A percentile compares a stretch with the other conserved stretches of the same genome.
Evolutionary conservation across 2,888 invertebrate genomes (phyloP).

Genomic region (Anorthoa munda): DNA sequence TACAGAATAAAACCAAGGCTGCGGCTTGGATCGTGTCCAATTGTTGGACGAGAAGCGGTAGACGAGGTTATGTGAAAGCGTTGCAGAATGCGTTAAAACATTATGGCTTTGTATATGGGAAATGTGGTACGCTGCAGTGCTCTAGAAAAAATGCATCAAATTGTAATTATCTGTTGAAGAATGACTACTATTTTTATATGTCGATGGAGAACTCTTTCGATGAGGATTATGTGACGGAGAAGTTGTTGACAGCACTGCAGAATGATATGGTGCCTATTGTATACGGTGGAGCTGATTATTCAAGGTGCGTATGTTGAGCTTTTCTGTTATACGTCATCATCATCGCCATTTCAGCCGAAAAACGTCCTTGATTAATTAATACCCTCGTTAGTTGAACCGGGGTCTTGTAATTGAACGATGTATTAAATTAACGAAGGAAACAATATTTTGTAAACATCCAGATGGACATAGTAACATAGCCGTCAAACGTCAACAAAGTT

Average conservation of each 20-base stretch:
- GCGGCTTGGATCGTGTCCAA: conserved; percentile 88
- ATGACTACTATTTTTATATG: conserved; percentile 94
- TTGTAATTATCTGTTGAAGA: conserved; percentile 82
- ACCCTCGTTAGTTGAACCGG: no score
- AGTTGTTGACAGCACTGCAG: conserved; percentile 91
- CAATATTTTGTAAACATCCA: no score
- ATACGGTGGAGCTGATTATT: conserved; percentile 93
- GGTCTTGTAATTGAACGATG: no score
- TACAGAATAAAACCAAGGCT: conserved; percentile 80
- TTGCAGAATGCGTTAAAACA: conserved; percentile 72
- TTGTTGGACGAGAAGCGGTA: conserved; percentile 77
- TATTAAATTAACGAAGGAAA: no score
- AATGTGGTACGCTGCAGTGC: conserved; percentile 85
- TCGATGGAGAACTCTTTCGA: conserved; percentile 94
- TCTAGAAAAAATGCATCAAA: conserved; percentile 67
- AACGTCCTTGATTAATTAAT: no score
- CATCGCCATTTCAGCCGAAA: no score
- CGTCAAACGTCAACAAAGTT: no score
- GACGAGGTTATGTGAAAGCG: conserved; percentile 71
- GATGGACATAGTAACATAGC: no score
- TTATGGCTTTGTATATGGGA: conserved; percentile 85
- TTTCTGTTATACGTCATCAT: not conserved
- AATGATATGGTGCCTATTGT: conserved; percentile 92
- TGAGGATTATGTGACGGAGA: no score
- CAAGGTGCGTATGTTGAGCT: conserved; percentile 74